phyloP scores from a whole-genome alignment of 2,888 invertebrate species.

The Anarsia innoxiella region DNA sequence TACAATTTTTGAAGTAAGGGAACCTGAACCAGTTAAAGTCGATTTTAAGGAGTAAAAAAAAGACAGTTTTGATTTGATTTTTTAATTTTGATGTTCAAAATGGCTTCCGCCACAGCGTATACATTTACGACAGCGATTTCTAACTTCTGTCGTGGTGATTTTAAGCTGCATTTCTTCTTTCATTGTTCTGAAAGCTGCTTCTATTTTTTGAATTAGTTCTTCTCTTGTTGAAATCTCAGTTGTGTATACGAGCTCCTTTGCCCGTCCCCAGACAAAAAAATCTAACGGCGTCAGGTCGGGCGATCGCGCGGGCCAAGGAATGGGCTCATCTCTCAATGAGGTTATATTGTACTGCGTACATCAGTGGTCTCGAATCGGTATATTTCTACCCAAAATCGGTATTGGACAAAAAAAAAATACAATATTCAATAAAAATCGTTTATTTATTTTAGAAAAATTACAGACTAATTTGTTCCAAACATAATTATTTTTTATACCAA shows the following conservation, averaged over 20 bases:
- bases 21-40: background rate
- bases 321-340: no score
- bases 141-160: background rate
- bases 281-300: constrained; percentile 9
- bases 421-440: no score
- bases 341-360: background rate
- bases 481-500: no score
- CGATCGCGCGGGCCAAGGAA: constrained; percentile 9
- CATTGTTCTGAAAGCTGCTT: background rate
- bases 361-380: no score
- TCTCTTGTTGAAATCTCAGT: background rate
- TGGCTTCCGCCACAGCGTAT: background rate
- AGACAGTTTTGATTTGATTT: background rate
- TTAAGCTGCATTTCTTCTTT: background rate
- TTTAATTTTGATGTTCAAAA: background rate
- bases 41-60: background rate
- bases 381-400: no score
- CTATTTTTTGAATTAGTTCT: background rate
- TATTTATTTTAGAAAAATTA: no score
- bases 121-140: background rate
- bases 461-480: no score
- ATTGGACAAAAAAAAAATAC: no score
- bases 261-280: constrained; percentile 8
- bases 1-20: constrained; percentile 1
- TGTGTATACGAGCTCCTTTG: constrained; percentile 5